These are phyloP conservation scores for Minunthozetes semirufus DNA, from an alignment of 2,888 invertebrate genomes.

Conservation along the genomic window DNA sequence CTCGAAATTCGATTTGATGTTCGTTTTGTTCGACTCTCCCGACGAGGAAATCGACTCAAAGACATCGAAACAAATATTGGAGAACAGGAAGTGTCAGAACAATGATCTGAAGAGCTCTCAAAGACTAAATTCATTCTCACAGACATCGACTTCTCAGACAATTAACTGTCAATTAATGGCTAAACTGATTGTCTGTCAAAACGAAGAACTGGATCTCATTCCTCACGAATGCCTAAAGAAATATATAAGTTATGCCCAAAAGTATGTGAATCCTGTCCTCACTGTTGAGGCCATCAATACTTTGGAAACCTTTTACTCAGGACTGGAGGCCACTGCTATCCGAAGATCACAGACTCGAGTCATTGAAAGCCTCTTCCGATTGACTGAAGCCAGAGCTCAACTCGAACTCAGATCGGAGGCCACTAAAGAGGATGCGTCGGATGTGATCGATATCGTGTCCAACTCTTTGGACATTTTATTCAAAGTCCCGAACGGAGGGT, in stretches of 20 bases:
- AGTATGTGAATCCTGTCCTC: slow-evolving; percentile 74
- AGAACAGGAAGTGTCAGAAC: not conserved
- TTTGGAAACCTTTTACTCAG: slow-evolving; percentile 53
- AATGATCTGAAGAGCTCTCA: slow-evolving; percentile 48
- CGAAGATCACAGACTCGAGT: slow-evolving; percentile 71
- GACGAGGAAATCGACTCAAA: slow-evolving; percentile 69
- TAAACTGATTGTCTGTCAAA: not conserved
- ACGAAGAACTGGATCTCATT: slow-evolving; percentile 63
- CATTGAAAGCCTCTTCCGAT: slow-evolving; percentile 74
- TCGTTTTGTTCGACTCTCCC: slow-evolving; percentile 78
- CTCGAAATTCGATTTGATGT: slow-evolving; percentile 86
- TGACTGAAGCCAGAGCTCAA: slow-evolving; percentile 76
- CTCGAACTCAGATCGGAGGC: slow-evolving; percentile 74
- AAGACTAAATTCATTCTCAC: slow-evolving; percentile 52
- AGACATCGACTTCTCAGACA: not conserved
- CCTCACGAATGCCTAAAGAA: slow-evolving; percentile 72
- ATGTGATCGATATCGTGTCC: slow-evolving; percentile 76
- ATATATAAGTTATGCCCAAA: slow-evolving; percentile 82
- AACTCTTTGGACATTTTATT: slow-evolving; percentile 43
- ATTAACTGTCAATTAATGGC: not conserved
- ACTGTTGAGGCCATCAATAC: slow-evolving; percentile 63
- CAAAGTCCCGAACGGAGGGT: slow-evolving; percentile 27
- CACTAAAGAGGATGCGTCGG: slow-evolving; percentile 69
- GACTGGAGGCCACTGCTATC: slow-evolving; percentile 62
- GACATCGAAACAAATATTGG: slow-evolving; percentile 71